Base-by-base conservation (phyloP, 2,797 vertebrate genomes). In the Hemibagrus guttatus region DNA sequence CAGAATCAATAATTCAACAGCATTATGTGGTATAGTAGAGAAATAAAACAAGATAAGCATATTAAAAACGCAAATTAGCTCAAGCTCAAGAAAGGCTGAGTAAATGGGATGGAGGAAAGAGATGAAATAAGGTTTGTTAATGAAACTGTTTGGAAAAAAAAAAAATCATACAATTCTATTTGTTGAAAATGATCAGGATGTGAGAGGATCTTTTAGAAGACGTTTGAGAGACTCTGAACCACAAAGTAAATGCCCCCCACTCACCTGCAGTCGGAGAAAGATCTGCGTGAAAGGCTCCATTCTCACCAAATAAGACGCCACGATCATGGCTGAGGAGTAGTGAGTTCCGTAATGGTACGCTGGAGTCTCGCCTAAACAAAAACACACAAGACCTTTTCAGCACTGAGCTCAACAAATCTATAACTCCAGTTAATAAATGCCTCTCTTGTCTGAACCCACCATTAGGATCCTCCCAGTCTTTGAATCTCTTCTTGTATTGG, bases 251-350 rank as follows among this genome's bases (percentile, higher is more conserved):
- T 72, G 8, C 39, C 4, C 23, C 4, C 23, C 35, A 59, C 86
- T 92, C 93, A 99, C 98, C 98, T 99, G 98, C 17, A 99, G 95
- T 81, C 98, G 91, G 90, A 99, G 95, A 93, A 99, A 99, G 87
- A 98, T 99, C 94, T 99, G 98, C 0, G 98, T 99, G 91, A 99
- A 99, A 21, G 98, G 98, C 90, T 99, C 98, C 98, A 99, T 99
- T 58, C 98, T 95, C 79, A 99, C 96, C 42, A 99, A 95, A 39
- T 99, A 99, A 0, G 98, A 99, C 39, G 98, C 98, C n/a, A 99
- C 98, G 0, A 99, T 99, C 98, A 99, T 99, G 88, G 98, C 98
- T 0, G 98, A 99, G 0, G 98, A 99, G 90, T 99, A 99, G 93
- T 99, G 98, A 3, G 98, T 99, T 69, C 98, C 98, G 13, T 99